Evolutionary conservation across 23 tunicate genomes (phyloP).

Genomic region (Ascidia mentula): DNA sequence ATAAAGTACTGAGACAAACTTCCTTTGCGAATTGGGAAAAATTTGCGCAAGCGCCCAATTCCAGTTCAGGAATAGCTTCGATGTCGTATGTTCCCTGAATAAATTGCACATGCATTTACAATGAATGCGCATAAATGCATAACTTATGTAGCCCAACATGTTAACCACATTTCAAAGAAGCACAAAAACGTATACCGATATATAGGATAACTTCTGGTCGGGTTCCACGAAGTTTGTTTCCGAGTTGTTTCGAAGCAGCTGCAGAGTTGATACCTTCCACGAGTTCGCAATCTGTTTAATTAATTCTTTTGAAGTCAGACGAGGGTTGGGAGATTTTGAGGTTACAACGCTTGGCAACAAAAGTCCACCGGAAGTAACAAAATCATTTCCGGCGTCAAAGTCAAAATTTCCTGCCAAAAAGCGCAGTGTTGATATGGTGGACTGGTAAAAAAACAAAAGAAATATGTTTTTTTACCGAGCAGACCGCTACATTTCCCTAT

Average conservation of each 20-base stretch:
- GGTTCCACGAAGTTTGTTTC: neutral
- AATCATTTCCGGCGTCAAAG: slow-evolving; percentile 55
- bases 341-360: slow-evolving; percentile 21
- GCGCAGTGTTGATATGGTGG: neutral
- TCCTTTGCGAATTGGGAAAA: slow-evolving; percentile 4
- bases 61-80: too few species aligned
- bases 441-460: neutral
- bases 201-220: neutral
- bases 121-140: too few species aligned
- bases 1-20: slow-evolving; percentile 11
- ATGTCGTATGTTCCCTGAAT: too few species aligned
- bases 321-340: neutral
- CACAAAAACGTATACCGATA: too few species aligned
- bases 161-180: too few species aligned
- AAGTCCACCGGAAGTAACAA: slow-evolving; percentile 49
- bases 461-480: slow-evolving; percentile 26
- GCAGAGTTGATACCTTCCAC: slow-evolving; percentile 20
- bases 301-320: slow-evolving; percentile 34
- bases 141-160: too few species aligned
- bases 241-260: neutral
- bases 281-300: slow-evolving; percentile 34
- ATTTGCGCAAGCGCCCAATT: neutral
- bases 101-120: too few species aligned
- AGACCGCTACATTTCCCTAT: slow-evolving; percentile 29
- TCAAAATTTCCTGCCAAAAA: slow-evolving; percentile 59